phyloP scores from a whole-genome alignment of 2,888 invertebrate genomes.

The Rhamphomyia laevipes region DNA sequence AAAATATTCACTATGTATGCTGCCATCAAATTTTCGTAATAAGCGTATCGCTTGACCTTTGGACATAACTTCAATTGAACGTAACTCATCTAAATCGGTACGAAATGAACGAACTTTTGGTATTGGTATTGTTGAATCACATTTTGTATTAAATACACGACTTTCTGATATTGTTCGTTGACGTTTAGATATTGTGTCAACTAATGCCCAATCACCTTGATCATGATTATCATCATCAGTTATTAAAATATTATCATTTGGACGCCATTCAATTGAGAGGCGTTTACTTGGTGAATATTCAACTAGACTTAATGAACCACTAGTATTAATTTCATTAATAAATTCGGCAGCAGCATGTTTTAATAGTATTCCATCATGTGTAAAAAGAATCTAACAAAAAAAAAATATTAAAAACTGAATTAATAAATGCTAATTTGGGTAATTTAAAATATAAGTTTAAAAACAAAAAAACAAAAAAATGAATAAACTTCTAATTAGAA shows the following conservation, averaged over 20 bases:
- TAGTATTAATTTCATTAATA: conserved; percentile 50
- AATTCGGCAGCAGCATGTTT: conserved; percentile 51
- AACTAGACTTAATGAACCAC: conserved; percentile 30
- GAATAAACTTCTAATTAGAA: too few species aligned
- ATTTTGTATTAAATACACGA: conserved; percentile 32
- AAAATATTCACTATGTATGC: conserved; percentile 53
- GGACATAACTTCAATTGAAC: conserved; percentile 48
- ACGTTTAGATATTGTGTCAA: conserved; percentile 49
- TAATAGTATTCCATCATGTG: conserved; percentile 68
- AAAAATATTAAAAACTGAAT: background rate
- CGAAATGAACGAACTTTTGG: conserved; percentile 41
- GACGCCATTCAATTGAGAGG: conserved; percentile 73
- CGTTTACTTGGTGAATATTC: conserved; percentile 33
- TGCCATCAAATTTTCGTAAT: conserved; percentile 50
- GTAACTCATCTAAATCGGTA: conserved; percentile 50
- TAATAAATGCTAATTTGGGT: too few species aligned
- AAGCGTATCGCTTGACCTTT: conserved; percentile 48
- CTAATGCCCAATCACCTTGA: conserved; percentile 71
- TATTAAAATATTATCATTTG: conserved; percentile 57
- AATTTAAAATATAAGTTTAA: background rate
- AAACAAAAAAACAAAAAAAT: too few species aligned
- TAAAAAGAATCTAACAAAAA: conserved; percentile 51
- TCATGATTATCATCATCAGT: conserved; percentile 64
- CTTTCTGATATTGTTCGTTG: conserved; percentile 35
- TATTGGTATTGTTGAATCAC: conserved; percentile 18